Conservation (phyloP, 2,888 invertebrate genomes). For the Conus canariensis region DNA sequence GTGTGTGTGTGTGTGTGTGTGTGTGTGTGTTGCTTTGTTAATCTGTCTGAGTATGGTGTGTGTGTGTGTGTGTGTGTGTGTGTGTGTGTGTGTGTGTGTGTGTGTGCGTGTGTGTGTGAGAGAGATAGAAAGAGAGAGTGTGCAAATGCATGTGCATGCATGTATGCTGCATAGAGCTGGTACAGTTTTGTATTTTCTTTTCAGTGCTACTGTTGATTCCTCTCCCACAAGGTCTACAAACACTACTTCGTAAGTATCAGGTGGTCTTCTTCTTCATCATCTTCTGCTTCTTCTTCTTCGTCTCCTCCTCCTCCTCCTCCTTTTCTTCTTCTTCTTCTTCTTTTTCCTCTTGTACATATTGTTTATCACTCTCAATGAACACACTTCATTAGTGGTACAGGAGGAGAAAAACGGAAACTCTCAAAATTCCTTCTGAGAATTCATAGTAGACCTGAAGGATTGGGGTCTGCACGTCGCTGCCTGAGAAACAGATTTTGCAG, state of each 20-base stretch:
- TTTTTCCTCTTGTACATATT: not conserved
- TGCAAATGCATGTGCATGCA: not conserved
- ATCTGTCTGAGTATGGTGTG: not conserved
- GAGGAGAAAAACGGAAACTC: too few relatives aligned
- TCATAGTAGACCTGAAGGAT: too few relatives aligned
- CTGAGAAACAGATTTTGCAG: too few relatives aligned
- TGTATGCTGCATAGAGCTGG: not conserved
- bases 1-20: constrained; percentile 24
- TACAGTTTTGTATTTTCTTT: not conserved
- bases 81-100: not conserved
- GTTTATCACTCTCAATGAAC: not conserved
- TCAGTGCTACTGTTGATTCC: constrained; percentile 1
- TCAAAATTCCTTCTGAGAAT: too few relatives aligned
- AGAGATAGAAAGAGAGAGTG: not conserved
- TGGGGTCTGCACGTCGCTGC: too few relatives aligned
- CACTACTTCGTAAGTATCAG: not conserved
- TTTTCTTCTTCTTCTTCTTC: not conserved
- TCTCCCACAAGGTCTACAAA: not conserved
- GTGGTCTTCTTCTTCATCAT: not conserved
- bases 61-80: not conserved
- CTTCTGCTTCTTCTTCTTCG: too few relatives aligned
- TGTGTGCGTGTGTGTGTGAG: not conserved
- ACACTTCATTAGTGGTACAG: too few relatives aligned
- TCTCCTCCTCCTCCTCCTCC: not conserved
- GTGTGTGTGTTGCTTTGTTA: not conserved